Conservation (phyloP, 2,888 invertebrate genomes). For the Piscicola geometra region DNA sequence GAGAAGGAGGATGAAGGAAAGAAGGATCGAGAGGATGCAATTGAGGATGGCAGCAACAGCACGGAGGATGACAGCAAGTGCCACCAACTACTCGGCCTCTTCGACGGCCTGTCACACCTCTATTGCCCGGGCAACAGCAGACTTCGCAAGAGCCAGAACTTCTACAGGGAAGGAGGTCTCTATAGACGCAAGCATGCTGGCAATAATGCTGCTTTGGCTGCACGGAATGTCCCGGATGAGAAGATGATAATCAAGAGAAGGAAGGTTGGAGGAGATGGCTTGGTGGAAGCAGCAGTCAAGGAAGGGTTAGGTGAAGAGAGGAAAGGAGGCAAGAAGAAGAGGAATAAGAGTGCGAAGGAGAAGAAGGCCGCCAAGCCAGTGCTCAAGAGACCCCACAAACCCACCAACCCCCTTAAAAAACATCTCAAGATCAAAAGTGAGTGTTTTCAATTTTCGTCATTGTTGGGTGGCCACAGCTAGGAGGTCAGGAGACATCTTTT, state of each 20-base stretch:
- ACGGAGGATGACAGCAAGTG: constrained; percentile 12
- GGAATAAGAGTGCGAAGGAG: neutral
- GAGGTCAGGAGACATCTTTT: too few relatives aligned
- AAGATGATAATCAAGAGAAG: neutral
- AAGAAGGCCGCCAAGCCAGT: too few relatives aligned
- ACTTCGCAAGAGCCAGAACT: constrained; percentile 32
- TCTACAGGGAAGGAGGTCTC: constrained; percentile 21
- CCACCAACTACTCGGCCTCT: constrained; percentile 24
- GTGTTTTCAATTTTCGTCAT: too few relatives aligned
- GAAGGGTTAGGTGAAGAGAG: neutral
- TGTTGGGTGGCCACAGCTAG: too few relatives aligned
- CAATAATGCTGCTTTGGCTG: too few relatives aligned
- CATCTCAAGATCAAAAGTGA: too few relatives aligned
- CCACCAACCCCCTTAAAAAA: too few relatives aligned
- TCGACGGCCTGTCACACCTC: constrained; percentile 39
- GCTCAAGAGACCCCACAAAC: too few relatives aligned
- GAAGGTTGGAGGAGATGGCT: neutral
- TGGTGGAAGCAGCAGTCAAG: neutral
- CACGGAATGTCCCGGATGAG: neutral
- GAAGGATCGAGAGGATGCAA: neutral
- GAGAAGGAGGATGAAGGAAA: neutral
- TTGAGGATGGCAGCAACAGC: constrained; percentile 8
- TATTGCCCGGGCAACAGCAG: constrained; percentile 33
- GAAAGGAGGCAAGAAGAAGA: neutral
- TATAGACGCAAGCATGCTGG: neutral